Base-by-base conservation (phyloP, 2,888 invertebrate genomes). In the Fragum sueziense region DNA sequence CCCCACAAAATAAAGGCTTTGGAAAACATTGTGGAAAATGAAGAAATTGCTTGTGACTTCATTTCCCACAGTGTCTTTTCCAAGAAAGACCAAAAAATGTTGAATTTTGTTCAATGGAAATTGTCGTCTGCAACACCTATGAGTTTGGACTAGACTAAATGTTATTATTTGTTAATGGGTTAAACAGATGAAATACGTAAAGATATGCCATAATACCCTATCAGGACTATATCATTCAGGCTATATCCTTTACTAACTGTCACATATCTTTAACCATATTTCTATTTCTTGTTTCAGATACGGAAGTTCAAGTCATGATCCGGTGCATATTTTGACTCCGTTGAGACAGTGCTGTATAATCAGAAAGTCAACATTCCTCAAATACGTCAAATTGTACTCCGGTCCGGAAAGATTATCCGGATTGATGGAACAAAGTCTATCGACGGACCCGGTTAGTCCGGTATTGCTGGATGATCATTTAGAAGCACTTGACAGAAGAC, bases 341-440 rank as follows among this genome's bases (percentile, higher is more conserved):
- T 94, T 99, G 70, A 94, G 97, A 84, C 99, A 99, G 94, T 99
- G 99, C 94, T 99, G 99, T 93, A 94, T 97, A 88, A 95, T 99
- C 74, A 94, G 98, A 69, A 96, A 97, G 90, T 95, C 96, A 34
- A 99, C 99, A 0, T 95, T 99, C 33, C 94, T 95, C 74, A 96
- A 95, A 6, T 94, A 99, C 82, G 93, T 98, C 73, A 86, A 90
- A 6, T 92, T 94, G 71, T 93, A 94, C 85, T 79, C 75, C 34
- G 92, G 93, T 7, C 92, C 93, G 22, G 86, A 88, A 29, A 87
- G 88, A 14, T 94, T 99, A 71, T 97, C 97, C 85, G 95, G 70
- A 72, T 94, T 96, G 34, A 95, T 99, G 94, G 95, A 96, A 4
- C 95, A 95, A 71, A 96, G 97, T 69, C 95, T 99, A 95, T 94